Base-by-base conservation (phyloP, 2,888 invertebrate species). In the Tinea semifulvella region DNA sequence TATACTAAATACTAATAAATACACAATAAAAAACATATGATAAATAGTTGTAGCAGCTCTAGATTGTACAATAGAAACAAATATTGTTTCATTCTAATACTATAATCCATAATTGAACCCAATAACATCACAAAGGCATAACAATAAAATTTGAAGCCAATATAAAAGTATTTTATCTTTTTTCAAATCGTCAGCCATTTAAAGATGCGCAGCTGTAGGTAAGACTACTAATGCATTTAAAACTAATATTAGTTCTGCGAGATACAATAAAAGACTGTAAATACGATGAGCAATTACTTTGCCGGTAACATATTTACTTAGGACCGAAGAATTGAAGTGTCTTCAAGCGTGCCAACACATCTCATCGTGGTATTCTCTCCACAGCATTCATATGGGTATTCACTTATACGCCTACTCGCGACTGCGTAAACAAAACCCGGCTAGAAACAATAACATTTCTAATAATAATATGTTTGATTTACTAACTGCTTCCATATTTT, bases 181-280 rank as follows among this genome's bases (percentile, higher is more conserved):
- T 31, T 31, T 31, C 13, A 31, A 31, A 31, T 31, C 31, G 14
- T 31, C 13, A 31, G 31, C 13, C n/a, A 31, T n/a, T 31, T 31
- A 31, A 31, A 31, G 31, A 31, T 31, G 31, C 67, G 56, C 68
- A 65, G 72, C 68, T 73, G 75, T 66, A 73, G 65, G 70, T 72
- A 69, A 28, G 22, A 6, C 40, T 22, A 40, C 40, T 40, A 40
- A 77, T 68, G 76, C 72, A 68, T 73, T 60, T 63, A 72, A 67
- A 68, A 65, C 69, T 68, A 80, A 80, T 76, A 79, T 80, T 80
- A 74, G 68, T 67, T 63, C 66, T 61, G 63, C 67, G 64, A 75
- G 77, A 76, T 67, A 77, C 76, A 76, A 80, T 80, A 79, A 79
- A 80, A 79, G 69, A 65, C 62, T 63, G 77, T 72, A 76, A 77